phyloP scores from a whole-genome alignment of 2,113 vertebrate species.

The Carassius auratus region DNA sequence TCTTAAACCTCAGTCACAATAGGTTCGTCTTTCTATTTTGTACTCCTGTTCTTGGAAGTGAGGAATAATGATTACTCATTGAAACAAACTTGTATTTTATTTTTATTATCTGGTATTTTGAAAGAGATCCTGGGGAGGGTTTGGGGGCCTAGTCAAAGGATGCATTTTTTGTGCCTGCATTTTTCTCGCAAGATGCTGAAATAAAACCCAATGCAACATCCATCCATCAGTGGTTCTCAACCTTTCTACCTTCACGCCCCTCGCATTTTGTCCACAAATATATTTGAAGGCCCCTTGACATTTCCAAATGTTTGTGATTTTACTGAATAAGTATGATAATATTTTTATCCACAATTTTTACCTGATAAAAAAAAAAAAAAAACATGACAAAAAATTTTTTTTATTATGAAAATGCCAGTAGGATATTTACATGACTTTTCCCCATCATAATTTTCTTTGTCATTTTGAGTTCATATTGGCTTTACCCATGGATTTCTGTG shows the following conservation, averaged over 20 bases:
- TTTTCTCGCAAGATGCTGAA: background rate
- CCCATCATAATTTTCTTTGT: no score
- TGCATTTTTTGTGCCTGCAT: background rate
- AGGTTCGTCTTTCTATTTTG: slow-evolving; percentile 67
- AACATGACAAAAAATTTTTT: background rate
- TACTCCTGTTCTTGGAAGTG: background rate
- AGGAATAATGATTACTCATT: background rate
- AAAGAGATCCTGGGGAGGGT: background rate
- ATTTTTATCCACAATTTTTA: background rate
- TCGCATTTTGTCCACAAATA: background rate
- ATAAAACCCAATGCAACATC: background rate
- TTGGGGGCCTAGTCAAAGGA: background rate
- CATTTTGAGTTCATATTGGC: no score
- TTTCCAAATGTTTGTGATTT: background rate
- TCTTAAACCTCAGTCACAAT: slow-evolving; percentile 96
- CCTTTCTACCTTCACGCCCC: background rate
- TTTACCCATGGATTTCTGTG: background rate
- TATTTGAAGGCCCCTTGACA: background rate
- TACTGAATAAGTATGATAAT: background rate
- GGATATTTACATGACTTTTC: background rate
- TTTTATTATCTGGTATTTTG: background rate
- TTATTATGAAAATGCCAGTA: no score
- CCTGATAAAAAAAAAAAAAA: background rate
- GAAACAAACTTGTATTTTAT: no score
- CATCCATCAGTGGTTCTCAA: background rate